Evolutionary conservation across 2,888 invertebrate species (phyloP).

Genomic region (Drosophila fulvimacula): DNA sequence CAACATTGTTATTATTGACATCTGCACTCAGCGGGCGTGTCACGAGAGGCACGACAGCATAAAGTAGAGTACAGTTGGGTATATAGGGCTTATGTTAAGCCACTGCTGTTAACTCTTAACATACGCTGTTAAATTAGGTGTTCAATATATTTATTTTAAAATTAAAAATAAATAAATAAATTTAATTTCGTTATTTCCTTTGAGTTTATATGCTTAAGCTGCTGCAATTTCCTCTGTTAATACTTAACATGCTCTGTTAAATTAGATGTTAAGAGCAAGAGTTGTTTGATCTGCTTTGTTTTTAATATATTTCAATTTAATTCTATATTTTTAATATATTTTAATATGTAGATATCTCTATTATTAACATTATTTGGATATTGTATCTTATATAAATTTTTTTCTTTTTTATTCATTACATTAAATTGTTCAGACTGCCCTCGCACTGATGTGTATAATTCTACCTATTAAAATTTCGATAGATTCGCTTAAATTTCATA

Average conservation of each 20-base stretch:
- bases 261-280: background rate
- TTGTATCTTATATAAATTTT: too few species aligned
- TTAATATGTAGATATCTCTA: too few species aligned
- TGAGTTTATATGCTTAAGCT: too few species aligned
- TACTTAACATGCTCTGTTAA: background rate
- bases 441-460: background rate
- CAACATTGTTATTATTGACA: constrained; percentile 44
- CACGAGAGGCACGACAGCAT: background rate
- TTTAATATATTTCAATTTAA: background rate
- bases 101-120: background rate
- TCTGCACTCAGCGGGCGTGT: constrained; percentile 10
- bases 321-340: too few species aligned
- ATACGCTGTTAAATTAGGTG: background rate
- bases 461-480: background rate
- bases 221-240: background rate
- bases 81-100: background rate
- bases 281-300: background rate
- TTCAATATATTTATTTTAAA: too few species aligned
- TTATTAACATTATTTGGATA: too few species aligned
- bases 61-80: background rate
- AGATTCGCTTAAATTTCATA: background rate
- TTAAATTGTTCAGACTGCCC: background rate
- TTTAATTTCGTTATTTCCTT: too few species aligned
- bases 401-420: background rate
- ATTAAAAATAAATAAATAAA: too few species aligned